phyloP scores from a whole-genome alignment of 2,888 invertebrate genomes.

The Apamea sordens region DNA sequence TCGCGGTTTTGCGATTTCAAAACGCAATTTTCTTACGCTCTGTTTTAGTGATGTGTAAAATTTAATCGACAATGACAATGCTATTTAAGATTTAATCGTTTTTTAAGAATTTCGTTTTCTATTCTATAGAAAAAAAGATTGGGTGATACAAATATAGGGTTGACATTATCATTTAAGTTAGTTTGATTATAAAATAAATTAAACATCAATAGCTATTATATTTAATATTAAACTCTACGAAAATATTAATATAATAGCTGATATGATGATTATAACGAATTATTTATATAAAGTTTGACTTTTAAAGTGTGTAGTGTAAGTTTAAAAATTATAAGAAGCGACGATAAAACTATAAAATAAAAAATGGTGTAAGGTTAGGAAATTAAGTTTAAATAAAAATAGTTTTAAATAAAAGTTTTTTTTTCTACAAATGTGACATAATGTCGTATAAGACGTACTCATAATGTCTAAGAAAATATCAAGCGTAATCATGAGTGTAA shows the following conservation, averaged over 20 bases:
- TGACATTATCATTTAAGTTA: neutral
- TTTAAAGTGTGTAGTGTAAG: neutral
- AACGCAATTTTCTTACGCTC: constrained; percentile 60
- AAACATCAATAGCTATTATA: no score
- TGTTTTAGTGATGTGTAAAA: constrained; percentile 47
- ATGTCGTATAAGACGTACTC: neutral
- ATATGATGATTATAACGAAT: neutral
- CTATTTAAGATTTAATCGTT: neutral
- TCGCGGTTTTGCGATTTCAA: constrained; percentile 64
- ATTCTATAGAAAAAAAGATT: neutral
- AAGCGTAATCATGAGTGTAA: neutral
- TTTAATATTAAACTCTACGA: no score
- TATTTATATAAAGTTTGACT: neutral
- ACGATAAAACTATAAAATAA: neutral
- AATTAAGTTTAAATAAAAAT: neutral
- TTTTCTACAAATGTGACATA: neutral
- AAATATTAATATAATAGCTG: no score
- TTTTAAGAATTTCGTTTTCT: neutral
- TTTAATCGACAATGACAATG: constrained; percentile 18
- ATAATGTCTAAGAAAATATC: neutral
- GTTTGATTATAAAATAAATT: neutral
- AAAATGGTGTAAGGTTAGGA: neutral
- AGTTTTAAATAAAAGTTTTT: neutral
- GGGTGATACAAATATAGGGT: neutral
- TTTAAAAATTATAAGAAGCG: neutral